These are phyloP conservation scores for Caenorhabditis wallacei DNA, from an alignment of 2,888 invertebrate species.

Conservation along the genomic window DNA sequence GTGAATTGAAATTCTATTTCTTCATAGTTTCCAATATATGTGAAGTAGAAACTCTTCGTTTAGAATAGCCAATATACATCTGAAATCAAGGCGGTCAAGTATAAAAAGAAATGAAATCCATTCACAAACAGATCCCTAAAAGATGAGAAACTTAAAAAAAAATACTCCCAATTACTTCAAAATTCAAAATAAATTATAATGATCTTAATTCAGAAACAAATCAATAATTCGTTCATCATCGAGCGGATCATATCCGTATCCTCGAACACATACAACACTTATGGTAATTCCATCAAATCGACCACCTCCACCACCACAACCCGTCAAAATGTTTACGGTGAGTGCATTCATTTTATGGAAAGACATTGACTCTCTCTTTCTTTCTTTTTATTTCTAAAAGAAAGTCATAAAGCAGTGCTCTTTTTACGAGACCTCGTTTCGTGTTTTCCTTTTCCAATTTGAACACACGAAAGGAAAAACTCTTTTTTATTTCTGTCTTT, in stretches of 20 bases:
- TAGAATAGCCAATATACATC: too few species aligned
- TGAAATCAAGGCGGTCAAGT: too few species aligned
- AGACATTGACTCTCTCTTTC: neutral
- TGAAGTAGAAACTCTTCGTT: too few species aligned
- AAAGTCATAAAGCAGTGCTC: constrained; percentile 59
- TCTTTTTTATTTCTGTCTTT: neutral
- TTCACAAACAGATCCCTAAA: neutral
- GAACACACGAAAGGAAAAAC: constrained; percentile 38
- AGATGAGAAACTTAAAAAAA: too few species aligned
- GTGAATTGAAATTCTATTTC: too few species aligned
- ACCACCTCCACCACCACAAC: constrained; percentile 62
- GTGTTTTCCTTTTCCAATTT: constrained; percentile 27
- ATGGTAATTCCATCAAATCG: constrained; percentile 78
- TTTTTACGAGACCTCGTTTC: constrained; percentile 50
- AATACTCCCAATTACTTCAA: neutral
- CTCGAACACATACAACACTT: constrained; percentile 80
- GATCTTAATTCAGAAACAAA: constrained; percentile 64
- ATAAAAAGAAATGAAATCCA: too few species aligned
- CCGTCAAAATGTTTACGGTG: constrained; percentile 63
- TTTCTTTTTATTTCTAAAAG: too few species aligned
- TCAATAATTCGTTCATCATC: constrained; percentile 70
- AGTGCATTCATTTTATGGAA: constrained; percentile 17
- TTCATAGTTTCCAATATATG: too few species aligned
- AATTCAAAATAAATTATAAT: neutral
- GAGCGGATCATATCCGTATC: constrained; percentile 79